phyloP scores from a whole-genome alignment of 1,140 invertebrate species.

The Agrypnia vestita region DNA sequence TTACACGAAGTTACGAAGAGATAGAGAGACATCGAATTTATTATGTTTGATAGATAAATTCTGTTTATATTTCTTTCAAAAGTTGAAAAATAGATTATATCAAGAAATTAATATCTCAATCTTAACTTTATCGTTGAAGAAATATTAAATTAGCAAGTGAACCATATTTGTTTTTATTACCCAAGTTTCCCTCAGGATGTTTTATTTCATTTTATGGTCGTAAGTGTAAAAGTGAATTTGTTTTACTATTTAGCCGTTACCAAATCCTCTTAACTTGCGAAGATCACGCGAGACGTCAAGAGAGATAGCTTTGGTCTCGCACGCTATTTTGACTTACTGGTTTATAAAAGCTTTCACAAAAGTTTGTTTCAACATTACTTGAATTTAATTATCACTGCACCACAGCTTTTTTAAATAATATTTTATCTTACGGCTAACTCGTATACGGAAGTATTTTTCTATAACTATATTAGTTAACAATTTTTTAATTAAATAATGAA shows the following conservation, averaged over 20 bases:
- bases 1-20: too few species aligned
- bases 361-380: constrained; percentile 4
- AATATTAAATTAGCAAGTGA: not conserved
- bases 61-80: too few species aligned
- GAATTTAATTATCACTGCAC: not conserved
- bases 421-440: too few species aligned
- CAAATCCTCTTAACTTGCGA: not conserved
- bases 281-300: not conserved
- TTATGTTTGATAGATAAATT: too few species aligned
- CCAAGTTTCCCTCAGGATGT: not conserved
- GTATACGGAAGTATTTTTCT: too few species aligned
- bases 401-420: too few species aligned
- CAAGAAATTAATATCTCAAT: too few species aligned
- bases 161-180: not conserved
- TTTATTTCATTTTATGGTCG: not conserved
- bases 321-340: constrained; percentile 1
- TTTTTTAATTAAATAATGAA: too few species aligned
- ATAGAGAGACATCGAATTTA: too few species aligned
- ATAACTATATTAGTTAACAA: too few species aligned
- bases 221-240: not conserved
- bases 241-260: not conserved
- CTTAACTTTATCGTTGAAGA: too few species aligned
- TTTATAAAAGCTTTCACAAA: constrained; percentile 7
- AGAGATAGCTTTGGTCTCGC: not conserved
- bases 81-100: too few species aligned